Evolutionary conservation across 2,113 vertebrate species (phyloP), one percentile per base, ranked within the genome.

Genomic region (Theristicus caerulescens): DNA sequence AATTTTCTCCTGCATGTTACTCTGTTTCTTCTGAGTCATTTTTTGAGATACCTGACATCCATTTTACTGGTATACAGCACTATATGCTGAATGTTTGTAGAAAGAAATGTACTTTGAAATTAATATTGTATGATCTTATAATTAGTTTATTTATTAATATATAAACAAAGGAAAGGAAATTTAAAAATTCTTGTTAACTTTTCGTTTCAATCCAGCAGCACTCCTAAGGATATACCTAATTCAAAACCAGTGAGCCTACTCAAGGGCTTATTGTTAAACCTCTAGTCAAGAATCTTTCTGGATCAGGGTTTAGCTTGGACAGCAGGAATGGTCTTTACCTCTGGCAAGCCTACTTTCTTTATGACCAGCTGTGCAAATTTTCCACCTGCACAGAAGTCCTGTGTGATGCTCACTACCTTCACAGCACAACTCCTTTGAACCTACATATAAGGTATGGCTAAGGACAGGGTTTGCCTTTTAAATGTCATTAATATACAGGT

Each of bases 1-100:
- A 67, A 2, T 82, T 71, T 54, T 62, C 10, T 55, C 9, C 47
- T 42, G 26, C 10, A n/a, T 0, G 0, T 67, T 71, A 44, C 32
- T 79, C 32, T 62, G 5, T 51, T 90, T 87, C 49, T 78, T 81
- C 9, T 47, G 25, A 91, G 32, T 49, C 54, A 52, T 32, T 77
- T 71, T 94, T 52, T 73, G 10, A 70, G 42, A 66, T 49, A 44
- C 2, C 3, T 81, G 59, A 46, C 22, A 46, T 24, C 15, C 36
- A 49, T 6, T 65, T 4, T 65, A 29, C 11, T n/a, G 26, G 38
- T 57, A 44, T 34, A 21, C 10, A n/a, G 11, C 17, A 31, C 29
- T 51, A 4, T 26, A 21, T 38, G 34, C 18, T 66, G 46, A 73
- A 44, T 52, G 9, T 70, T 80, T 62, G 14, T 49, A 36, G 19